A percentile compares a stretch with the other conserved stretches of the same genome.
Evolutionary conservation across 2,888 invertebrate genomes (phyloP).

Genomic region (Heliconius ismenius): DNA sequence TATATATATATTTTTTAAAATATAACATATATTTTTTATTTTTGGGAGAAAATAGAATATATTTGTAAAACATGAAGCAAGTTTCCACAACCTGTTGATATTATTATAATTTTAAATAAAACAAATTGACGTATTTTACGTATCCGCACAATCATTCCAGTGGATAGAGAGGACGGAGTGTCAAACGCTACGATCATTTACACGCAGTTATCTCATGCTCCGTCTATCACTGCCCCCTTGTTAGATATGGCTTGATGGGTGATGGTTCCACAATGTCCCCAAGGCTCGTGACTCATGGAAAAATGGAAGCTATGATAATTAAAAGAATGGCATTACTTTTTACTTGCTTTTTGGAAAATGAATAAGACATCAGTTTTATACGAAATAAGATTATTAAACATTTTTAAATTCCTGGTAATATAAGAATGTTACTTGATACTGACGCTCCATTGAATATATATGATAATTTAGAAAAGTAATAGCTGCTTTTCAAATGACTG

Average conservation of each 20-base stretch:
- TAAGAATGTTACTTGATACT: neutral
- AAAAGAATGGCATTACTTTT: neutral
- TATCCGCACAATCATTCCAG: neutral
- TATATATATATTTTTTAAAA: too few relatives aligned
- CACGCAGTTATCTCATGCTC: constrained; percentile 16
- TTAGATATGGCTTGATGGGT: constrained; percentile 5
- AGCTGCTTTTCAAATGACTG: too few relatives aligned
- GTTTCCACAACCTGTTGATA: too few relatives aligned
- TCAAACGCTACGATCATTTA: constrained; percentile 15
- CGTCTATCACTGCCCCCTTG: constrained; percentile 10
- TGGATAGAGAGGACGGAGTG: constrained; percentile 14
- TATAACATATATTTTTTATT: too few relatives aligned
- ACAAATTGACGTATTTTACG: neutral
- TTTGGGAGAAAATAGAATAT: too few relatives aligned
- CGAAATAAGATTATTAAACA: neutral
- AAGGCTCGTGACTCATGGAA: neutral
- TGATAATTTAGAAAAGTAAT: too few relatives aligned
- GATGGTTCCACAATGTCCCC: neutral
- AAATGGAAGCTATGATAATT: too few relatives aligned
- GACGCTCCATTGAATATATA: neutral
- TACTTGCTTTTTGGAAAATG: neutral
- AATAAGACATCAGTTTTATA: neutral
- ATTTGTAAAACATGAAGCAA: too few relatives aligned
- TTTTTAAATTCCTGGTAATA: neutral
- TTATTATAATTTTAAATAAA: neutral